Base-by-base conservation (phyloP, 2,113 vertebrate species). In the Shinisaurus crocodilurus region DNA sequence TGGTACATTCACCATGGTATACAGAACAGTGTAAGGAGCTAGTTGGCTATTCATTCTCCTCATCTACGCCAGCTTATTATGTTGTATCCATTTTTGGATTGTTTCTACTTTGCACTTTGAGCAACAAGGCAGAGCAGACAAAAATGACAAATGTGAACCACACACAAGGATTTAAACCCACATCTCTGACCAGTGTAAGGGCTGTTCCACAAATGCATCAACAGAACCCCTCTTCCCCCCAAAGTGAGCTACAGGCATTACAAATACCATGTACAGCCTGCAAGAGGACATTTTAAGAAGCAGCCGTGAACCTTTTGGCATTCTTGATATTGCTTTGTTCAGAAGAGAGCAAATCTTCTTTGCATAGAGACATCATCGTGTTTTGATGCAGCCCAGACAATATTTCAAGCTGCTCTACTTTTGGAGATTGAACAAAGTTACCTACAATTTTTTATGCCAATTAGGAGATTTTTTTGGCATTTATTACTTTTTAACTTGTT, bases 401-500 rank as follows among this genome's bases (percentile, higher is more conserved):
- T 97, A 96, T 98, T 98, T 98, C 97, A 98, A 96, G 96, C 93
- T 65, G 92, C 91, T 90, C 97, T 96, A 97, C 97, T 97, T 97
- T 96, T 96, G 95, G 97, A 95, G 92, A 97, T 91, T 92, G 95
- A 96, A 96, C 89, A 96, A 97, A 98, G 96, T 97, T 96, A 90
- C 93, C 95, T 88, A 96, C 97, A 97, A 98, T 98, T 98, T 98
- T 97, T 98, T 97, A 97, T 93, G 96, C 99, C 99, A 99, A 99
- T 99, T 99, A 99, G 97, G 97, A 98, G 97, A 98, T 98, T 98
- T 98, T 6, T 98, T 97, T 98, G 98, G 98, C 98, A 98, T 99
- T 99, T 99, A 98, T 98, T 98, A 98, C 97, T 97, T 98, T 98
- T 98, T 98, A 98, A 98, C 98, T 98, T 98, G 97, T 98, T 98